Evolutionary conservation across 2,888 invertebrate species (phyloP), one percentile per base, ranked within the genome.

Genomic region (Polymixis lichenea): DNA sequence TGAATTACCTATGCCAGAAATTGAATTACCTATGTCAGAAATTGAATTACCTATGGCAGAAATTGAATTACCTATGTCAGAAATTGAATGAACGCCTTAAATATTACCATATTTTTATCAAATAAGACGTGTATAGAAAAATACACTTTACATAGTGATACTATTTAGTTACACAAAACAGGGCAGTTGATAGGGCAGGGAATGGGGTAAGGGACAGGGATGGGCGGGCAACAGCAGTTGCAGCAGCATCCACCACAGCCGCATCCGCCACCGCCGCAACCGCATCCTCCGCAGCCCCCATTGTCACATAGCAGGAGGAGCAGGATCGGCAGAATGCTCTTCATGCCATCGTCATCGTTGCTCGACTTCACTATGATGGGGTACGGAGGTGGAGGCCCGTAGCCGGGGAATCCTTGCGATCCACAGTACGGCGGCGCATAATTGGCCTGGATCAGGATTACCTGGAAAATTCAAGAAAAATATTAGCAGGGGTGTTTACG

Each of bases 141-240:
- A 70, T 43, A 67, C 11, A 55, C 28, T 32, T 53, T n/a, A 17
- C 17, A n/a, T n/a, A 32, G 17, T 60, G 1, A 7, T 4, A 65
- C 49, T 72, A 58, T 60, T 80, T 75, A 83, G 71, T 22, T 73
- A 22, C 32, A 73, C 22, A 90, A 84, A 28, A 91, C 80, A 22
- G 92, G 90, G 77, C 72, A 86, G 69, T 89, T 91, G 2, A 89
- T 77, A 8, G 93, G 92, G 49, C 89, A 83, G 0, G 93, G 90
- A 58, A 94, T 91, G 0, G 94, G 94, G 68, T 89, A 93, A 0
- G 94, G 94, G 25, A 93, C 81, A 0, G 90, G 92, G n/a, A 93
- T 89, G 8, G 78, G 78, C 73, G 90, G 90, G 49, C 83, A 81
- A 6, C 89, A 83, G 4, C 89, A 85, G 28, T 84, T 81, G 0